Evolutionary conservation across 2,888 invertebrate species (phyloP).

Genomic region (Lampropteryx suffumata): DNA sequence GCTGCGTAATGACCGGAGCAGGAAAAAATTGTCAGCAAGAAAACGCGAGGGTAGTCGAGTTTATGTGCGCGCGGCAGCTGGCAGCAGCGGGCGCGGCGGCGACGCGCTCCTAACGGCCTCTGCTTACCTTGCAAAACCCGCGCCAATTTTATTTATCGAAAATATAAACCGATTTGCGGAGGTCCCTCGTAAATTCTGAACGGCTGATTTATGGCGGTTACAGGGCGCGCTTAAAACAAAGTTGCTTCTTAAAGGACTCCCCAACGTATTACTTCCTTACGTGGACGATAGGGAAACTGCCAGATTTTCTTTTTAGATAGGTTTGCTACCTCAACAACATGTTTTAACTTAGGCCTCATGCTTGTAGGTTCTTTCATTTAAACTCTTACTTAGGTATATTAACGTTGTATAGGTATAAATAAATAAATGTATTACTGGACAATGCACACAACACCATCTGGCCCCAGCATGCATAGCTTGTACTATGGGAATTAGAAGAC

Average conservation of each 20-base stretch:
- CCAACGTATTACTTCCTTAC: conserved; percentile 52
- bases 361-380: no score
- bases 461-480: no score
- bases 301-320: conserved; percentile 35
- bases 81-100: conserved; percentile 50
- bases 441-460: no score
- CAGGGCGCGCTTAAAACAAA: conserved; percentile 76
- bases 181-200: conserved; percentile 78
- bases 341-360: conserved; percentile 12
- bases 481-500: no score
- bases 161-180: conserved; percentile 83
- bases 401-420: no score
- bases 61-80: conserved; percentile 79
- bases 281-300: conserved; percentile 36
- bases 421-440: no score
- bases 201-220: conserved; percentile 79
- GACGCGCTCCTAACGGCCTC: conserved; percentile 79
- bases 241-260: conserved; percentile 72
- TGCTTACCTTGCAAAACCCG: conserved; percentile 83
- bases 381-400: no score
- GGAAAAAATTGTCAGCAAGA: conserved; percentile 83
- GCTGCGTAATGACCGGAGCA: conserved; percentile 82
- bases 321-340: conserved; percentile 31
- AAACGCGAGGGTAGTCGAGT: conserved; percentile 81
- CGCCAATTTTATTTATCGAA: conserved; percentile 84